Evolutionary conservation across 2,797 vertebrate species (phyloP).

Genomic region (Sebastes dallii): DNA sequence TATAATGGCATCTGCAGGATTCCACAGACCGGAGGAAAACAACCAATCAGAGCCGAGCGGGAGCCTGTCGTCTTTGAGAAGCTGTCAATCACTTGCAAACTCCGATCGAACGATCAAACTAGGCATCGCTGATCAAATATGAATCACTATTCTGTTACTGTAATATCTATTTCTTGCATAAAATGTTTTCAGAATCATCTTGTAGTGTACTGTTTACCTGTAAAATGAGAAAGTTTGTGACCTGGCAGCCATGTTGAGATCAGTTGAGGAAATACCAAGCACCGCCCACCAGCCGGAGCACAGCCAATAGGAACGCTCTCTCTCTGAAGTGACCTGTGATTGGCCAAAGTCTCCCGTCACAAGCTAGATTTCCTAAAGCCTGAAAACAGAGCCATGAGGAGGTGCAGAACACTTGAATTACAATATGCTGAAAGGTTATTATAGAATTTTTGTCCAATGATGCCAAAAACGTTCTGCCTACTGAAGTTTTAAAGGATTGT

Average conservation of each 20-base stretch:
- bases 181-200: too few relatives aligned
- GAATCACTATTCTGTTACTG: neutral
- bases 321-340: neutral
- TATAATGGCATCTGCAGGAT: neutral
- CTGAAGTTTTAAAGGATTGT: neutral
- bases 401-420: neutral
- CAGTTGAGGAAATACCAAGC: too few relatives aligned
- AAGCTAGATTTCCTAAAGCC: fast-evolving
- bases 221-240: neutral
- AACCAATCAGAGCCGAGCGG: neutral
- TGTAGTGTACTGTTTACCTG: too few relatives aligned
- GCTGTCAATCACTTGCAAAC: neutral
- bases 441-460: neutral
- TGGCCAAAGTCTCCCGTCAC: neutral
- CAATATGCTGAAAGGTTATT: neutral
- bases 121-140: fast-evolving
- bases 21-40: neutral
- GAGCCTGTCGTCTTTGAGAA: neutral
- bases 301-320: neutral
- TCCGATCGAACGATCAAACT: neutral
- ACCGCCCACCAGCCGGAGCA: too few relatives aligned
- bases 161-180: too few relatives aligned
- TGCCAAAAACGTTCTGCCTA: too few relatives aligned
- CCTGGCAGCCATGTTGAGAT: too few relatives aligned
- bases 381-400: neutral